Evolutionary conservation across 2,113 vertebrate genomes (phyloP), one percentile per base, ranked within the genome.

Genomic region (Pedetes capensis): DNA sequence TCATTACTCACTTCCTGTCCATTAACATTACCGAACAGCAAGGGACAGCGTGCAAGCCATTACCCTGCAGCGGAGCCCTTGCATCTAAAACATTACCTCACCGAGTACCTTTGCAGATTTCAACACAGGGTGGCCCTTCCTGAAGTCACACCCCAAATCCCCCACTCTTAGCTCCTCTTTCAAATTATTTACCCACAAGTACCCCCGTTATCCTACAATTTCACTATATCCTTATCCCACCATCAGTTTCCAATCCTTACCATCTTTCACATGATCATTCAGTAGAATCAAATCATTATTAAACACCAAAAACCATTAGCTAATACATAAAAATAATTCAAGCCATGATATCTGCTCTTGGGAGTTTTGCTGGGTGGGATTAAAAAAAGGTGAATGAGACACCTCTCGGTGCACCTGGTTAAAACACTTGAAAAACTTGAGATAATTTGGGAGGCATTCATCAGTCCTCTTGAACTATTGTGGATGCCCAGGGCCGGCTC

Each of bases 1-100:
- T 66, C 75, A 64, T 89, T 93, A 89, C 84, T 95, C 53, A 47
- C 68, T 97, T 97, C 95, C 96, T 78, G 66, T 6, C 92, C 14
- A 49, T 91, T 96, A 89, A 39, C 88, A 6, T 72, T 61, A 68
- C 81, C 91, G 74, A 69, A 18, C 9, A 71, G 51, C 92, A 87
- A 61, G 37, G 79, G 59, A 69, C 88, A 3, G 16, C 47, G 20
- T 32, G 44, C 16, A 76, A 91, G 86, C 92, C 79, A 78, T 95
- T 95, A 92, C 32, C 80, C 79, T 5, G 0, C 49, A 79, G 84
- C 32, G 57, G 10, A 69, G 84, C 49, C 39, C 20, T 74, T 14
- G 5, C 80, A 6, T 49, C 69, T 25, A 78, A 93, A 89, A 16
- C 51, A 47, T 95, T 23, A 84, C 78, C 71, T 64, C 22, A 0